Percentiles rank a stretch among this genome's conserved stretches.
Evolutionary conservation across 2,113 vertebrate species (phyloP).

Genomic region (Diadophis punctatus): DNA sequence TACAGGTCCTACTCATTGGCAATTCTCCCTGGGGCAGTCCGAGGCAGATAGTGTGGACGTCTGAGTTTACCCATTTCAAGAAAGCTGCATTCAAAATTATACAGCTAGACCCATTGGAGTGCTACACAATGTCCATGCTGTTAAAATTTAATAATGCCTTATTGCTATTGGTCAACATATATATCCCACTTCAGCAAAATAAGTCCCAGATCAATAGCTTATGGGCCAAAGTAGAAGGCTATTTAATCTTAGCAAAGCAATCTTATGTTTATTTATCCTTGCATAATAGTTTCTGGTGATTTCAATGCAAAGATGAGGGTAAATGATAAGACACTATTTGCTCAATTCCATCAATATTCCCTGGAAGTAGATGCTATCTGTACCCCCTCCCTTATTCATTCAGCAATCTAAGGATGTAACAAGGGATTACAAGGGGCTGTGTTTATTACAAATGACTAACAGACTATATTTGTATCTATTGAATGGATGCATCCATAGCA

Average conservation of each 20-base stretch:
- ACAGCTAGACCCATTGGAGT: neutral
- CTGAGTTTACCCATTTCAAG: neutral
- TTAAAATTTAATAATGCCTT: neutral
- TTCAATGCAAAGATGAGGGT: neutral
- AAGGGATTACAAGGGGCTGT: neutral
- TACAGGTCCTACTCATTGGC: neutral
- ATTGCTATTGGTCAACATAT: neutral
- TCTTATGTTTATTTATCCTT: neutral
- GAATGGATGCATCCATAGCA: neutral
- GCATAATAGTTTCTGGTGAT: neutral
- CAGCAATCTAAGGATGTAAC: neutral
- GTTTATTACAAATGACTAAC: neutral
- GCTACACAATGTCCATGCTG: neutral
- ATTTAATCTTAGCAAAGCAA: neutral
- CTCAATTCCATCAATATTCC: neutral
- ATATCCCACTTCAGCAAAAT: neutral
- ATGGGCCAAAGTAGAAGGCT: neutral
- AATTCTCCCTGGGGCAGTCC: neutral
- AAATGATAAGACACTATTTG: neutral
- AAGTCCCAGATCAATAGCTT: neutral
- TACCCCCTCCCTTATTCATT: neutral
- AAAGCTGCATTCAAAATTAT: neutral
- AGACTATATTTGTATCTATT: neutral
- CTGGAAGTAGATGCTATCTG: neutral
- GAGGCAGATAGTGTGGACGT: neutral